Conservation (phyloP, 2,113 vertebrate species). For the Leptocoma aspasia region DNA sequence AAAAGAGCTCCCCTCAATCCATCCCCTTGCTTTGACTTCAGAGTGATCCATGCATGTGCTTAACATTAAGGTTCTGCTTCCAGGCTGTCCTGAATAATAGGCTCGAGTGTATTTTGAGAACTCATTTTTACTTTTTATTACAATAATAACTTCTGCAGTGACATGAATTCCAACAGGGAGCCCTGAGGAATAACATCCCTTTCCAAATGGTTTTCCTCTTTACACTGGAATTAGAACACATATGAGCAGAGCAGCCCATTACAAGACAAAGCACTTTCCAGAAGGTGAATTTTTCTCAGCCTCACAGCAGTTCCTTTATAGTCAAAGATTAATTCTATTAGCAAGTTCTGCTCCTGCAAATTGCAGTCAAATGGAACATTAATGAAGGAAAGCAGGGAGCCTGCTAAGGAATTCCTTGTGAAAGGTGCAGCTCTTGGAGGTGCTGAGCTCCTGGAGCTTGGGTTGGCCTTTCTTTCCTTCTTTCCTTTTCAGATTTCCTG, state of each 20-base stretch:
- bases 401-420: background rate
- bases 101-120: constrained; percentile 48
- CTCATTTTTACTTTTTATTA: constrained; percentile 60
- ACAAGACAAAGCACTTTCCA: constrained; percentile 27
- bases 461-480: background rate
- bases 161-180: constrained; percentile 42
- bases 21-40: constrained; percentile 23
- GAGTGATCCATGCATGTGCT: constrained; percentile 46
- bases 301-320: background rate
- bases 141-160: constrained; percentile 64
- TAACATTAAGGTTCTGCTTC: constrained; percentile 45
- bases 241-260: background rate
- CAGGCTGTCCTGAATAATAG: constrained; percentile 38
- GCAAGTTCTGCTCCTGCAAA: background rate
- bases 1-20: constrained; percentile 17
- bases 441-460: background rate
- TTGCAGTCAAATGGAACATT: background rate
- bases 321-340: constrained; percentile 5
- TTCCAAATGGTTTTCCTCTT: constrained; percentile 59
- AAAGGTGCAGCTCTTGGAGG: background rate
- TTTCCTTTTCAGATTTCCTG: background rate
- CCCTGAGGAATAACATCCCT: constrained; percentile 10
- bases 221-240: background rate
- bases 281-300: background rate
- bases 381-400: background rate